Percentiles rank a stretch among this genome's conserved stretches.
phyloP scores from a whole-genome alignment of 2,113 vertebrate species.

The Galeopterus variegatus region DNA sequence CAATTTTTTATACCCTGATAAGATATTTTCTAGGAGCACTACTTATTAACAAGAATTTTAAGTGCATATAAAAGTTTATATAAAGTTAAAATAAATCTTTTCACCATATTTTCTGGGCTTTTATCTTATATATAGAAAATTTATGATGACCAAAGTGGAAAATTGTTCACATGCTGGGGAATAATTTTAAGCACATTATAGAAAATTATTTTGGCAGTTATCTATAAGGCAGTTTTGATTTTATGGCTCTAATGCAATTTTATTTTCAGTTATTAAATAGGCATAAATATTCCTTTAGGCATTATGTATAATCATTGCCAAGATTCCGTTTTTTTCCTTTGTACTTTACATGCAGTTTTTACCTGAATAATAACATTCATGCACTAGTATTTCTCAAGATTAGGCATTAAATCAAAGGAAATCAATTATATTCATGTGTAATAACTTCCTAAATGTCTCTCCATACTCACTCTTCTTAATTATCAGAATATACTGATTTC shows the following conservation, averaged over 20 bases:
- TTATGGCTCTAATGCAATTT: neutral
- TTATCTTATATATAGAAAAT: neutral
- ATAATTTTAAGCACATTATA: conserved; percentile 15
- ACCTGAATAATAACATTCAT: conserved; percentile 5
- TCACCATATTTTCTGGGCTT: neutral
- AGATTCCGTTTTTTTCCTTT: neutral
- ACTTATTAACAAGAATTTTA: neutral
- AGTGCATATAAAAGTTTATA: neutral
- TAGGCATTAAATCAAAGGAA: conserved; percentile 6
- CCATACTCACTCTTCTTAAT: neutral
- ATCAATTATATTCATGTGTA: neutral
- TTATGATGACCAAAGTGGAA: conserved; percentile 12
- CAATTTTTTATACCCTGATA: neutral
- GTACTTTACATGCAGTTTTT: neutral
- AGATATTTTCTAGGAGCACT: neutral
- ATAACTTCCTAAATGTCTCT: neutral
- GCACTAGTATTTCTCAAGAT: neutral
- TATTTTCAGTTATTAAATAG: conserved; percentile 44
- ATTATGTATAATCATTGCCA: neutral
- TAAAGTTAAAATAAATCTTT: neutral
- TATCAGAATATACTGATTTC: neutral
- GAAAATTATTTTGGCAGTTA: neutral
- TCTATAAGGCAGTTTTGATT: conserved; percentile 5
- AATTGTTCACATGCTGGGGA: neutral
- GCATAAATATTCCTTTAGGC: neutral